Base-by-base conservation (phyloP, 2,888 invertebrate species). In the Crossocerus cetratus region DNA sequence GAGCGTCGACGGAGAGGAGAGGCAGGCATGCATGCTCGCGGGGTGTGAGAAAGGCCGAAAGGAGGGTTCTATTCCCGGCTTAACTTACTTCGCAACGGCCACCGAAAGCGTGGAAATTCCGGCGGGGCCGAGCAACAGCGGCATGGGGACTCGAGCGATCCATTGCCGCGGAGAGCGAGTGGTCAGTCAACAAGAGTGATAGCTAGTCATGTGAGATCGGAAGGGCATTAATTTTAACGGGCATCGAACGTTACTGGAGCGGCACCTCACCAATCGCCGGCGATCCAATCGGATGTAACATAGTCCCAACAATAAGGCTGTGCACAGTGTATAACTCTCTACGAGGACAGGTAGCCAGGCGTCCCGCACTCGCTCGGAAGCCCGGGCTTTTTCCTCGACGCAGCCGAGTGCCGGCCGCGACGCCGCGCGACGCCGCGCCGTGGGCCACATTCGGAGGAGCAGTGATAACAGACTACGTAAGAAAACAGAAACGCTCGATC, bases 161-260 rank as follows among this genome's bases (percentile, higher is more conserved):
- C 44, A 42, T 59, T 43, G 32, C 18, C 18, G 43, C 14, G 16
- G 20, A 5, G 55, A 21, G 22, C 32, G n/a, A n/a, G 21, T 3
- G 2, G n/a, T 16, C 14, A 44, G 23, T 60, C 22, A 49, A 44
- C 32, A 54, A 1, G 49, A 49, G 22, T 32, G 65, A 65, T 57
- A 72, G 68, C 77, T 80, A 77, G 77, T 80, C 78, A 73, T 71
- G 82, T 76, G 72, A 32, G 32, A 75, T 76, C 69, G 72, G 68
- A 80, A 76, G 80, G 78, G 80, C 80, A 81, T 80, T 80, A 79
- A 58, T 54, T 74, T 69, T 72, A 14, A 8, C 32, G 32, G 32
- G 8, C 32, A 8, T 32, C 32, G 32, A 32, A 11, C 8, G 8
- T 32, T 32, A 32, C 8, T 11, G 32, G 32, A 32, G 8, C 5